Percentiles rank a stretch among this genome's conserved stretches.
phyloP scores from a whole-genome alignment of 2,888 invertebrate genomes.

The Dolichomitus sp. region DNA sequence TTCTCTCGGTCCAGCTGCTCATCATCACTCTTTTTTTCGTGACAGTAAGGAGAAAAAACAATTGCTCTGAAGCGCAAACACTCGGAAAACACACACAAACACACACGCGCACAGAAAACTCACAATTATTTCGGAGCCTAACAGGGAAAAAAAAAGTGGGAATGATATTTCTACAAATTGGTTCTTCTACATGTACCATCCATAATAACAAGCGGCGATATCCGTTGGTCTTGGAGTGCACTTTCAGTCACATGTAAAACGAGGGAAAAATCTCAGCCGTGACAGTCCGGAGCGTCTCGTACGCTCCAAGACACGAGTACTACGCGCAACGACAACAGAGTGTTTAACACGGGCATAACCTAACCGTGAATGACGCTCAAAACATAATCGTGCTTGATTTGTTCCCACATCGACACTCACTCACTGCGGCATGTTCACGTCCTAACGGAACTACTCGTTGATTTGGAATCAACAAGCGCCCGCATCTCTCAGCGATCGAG shows the following conservation, averaged over 20 bases:
- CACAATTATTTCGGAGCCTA: neutral
- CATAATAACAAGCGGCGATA: slow-evolving; percentile 11
- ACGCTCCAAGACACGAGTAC: slow-evolving; percentile 20
- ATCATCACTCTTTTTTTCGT: slow-evolving; percentile 86
- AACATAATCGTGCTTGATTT: slow-evolving; percentile 15
- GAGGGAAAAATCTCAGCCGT: slow-evolving; percentile 23
- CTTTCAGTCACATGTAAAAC: neutral
- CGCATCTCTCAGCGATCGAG: slow-evolving; percentile 53
- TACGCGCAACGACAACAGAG: neutral
- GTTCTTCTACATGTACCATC: neutral
- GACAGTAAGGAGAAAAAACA: slow-evolving; percentile 6
- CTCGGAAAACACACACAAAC: neutral
- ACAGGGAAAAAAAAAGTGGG: neutral
- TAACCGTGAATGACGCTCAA: slow-evolving; percentile 39
- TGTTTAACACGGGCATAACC: slow-evolving; percentile 38
- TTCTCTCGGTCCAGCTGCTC: slow-evolving; percentile 97
- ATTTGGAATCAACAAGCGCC: slow-evolving; percentile 46
- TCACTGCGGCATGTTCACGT: slow-evolving; percentile 22
- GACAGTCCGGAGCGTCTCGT: slow-evolving; percentile 47
- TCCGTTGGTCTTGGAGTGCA: slow-evolving; percentile 27
- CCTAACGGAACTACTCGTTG: slow-evolving; percentile 40
- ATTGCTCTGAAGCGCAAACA: neutral
- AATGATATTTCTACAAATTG: slow-evolving; percentile 30
- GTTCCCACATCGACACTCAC: neutral
- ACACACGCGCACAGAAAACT: neutral